Evolutionary conservation across 53 echinoderm and acorn worm species (phyloP).

Genomic region (Echinometra lucunter): DNA sequence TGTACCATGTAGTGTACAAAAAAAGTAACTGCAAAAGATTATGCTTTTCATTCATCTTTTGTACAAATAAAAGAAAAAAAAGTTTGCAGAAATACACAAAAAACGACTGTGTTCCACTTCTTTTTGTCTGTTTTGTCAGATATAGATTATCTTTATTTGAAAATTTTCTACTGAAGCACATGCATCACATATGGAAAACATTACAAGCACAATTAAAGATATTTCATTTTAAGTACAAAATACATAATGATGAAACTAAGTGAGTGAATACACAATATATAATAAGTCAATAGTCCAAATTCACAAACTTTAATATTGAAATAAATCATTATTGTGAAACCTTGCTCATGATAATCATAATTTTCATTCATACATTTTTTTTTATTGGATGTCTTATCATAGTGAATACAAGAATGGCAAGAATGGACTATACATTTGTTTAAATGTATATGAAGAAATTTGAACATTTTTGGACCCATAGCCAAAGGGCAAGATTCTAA

Average conservation of each 20-base stretch:
- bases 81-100: conserved; percentile 69
- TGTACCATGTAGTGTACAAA: conserved; percentile 66
- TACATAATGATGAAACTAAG: not conserved
- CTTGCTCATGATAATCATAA: not conserved
- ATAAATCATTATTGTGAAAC: not conserved
- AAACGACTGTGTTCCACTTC: not conserved
- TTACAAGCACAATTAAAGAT: not conserved
- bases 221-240: conserved; percentile 4
- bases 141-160: not conserved
- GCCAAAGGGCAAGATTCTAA: not conserved
- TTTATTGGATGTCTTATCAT: not conserved
- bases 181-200: not conserved
- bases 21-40: conserved; percentile 60
- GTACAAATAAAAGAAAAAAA: conserved; percentile 65
- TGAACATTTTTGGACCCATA: not conserved
- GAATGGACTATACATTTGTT: not conserved
- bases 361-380: not conserved
- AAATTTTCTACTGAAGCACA: conserved; percentile 5
- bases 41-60: conserved; percentile 69
- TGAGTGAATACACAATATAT: conserved; percentile 10
- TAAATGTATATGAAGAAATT: not conserved
- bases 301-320: not conserved
- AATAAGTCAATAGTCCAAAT: not conserved
- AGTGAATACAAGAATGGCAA: not conserved
- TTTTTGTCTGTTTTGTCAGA: not conserved